Conservation (phyloP, 2,888 invertebrate genomes). For the Chouioia cunea region DNA sequence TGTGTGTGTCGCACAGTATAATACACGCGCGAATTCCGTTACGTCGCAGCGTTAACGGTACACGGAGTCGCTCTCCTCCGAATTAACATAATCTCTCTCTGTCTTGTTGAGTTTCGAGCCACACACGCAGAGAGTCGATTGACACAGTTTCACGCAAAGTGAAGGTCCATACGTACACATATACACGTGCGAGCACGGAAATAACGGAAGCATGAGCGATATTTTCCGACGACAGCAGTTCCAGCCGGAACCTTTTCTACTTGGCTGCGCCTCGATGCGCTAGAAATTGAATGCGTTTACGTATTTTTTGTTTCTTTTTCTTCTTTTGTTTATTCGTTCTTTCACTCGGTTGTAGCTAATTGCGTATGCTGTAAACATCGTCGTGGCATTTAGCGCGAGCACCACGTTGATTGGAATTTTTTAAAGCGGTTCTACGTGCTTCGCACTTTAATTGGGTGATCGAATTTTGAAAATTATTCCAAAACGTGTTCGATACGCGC, state of each 20-base stretch:
- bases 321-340: too few relatives aligned
- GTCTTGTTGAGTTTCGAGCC: constrained; percentile 57
- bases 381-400: background rate
- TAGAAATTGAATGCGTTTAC: too few relatives aligned
- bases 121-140: constrained; percentile 55
- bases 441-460: background rate
- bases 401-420: background rate
- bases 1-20: constrained; percentile 41
- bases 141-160: constrained; percentile 54
- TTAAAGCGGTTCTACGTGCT: constrained; percentile 24
- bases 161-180: too few relatives aligned
- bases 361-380: background rate
- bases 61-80: constrained; percentile 21
- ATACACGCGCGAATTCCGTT: constrained; percentile 51
- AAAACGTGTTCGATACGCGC: too few relatives aligned
- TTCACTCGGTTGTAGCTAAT: too few relatives aligned
- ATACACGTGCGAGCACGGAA: too few relatives aligned
- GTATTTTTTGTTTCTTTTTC: too few relatives aligned
- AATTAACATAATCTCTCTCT: too few relatives aligned
- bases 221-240: background rate
- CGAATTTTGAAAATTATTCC: too few relatives aligned
- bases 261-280: background rate
- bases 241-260: constrained; percentile 10
- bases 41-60: constrained; percentile 44
- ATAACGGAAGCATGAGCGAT: constrained; percentile 7